A percentile compares a stretch with the other conserved stretches of the same genome.
phyloP scores from a whole-genome alignment of 2,888 invertebrate species.

The Ischnus inquisitorius region DNA sequence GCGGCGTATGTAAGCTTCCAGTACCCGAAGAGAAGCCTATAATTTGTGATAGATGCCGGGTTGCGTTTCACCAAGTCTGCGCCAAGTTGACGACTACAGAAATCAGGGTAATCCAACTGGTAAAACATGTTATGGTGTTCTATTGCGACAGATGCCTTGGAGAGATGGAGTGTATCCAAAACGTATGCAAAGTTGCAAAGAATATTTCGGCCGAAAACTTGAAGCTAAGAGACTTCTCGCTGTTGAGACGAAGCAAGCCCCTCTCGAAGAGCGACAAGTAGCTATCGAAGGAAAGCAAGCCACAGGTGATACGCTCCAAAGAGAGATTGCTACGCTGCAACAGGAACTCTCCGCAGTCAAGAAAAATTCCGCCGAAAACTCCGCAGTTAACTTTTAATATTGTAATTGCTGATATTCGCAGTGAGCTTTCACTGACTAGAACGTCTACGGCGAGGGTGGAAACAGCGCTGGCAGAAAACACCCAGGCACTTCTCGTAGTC shows the following conservation, averaged over 20 bases:
- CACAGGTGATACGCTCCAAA: neutral
- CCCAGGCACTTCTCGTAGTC: neutral
- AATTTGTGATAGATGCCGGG: neutral
- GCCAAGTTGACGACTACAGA: neutral
- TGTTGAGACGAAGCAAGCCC: too few species aligned
- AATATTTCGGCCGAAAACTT: too few species aligned
- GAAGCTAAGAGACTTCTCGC: too few species aligned
- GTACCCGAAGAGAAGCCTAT: neutral
- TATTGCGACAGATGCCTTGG: too few species aligned
- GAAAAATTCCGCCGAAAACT: slow-evolving; percentile 1
- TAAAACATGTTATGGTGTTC: neutral
- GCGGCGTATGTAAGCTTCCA: neutral
- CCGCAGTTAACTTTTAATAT: neutral
- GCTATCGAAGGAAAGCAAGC: neutral
- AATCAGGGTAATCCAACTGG: neutral
- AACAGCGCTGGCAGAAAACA: neutral
- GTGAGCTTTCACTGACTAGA: neutral
- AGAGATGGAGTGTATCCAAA: too few species aligned
- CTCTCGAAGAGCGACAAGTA: too few species aligned
- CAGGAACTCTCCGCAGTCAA: neutral
- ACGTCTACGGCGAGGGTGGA: neutral
- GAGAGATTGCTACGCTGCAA: neutral
- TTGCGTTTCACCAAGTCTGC: neutral
- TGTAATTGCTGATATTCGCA: neutral
- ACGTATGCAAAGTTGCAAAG: too few species aligned